Conservation (phyloP, 2,113 vertebrate species). For the Regulus satrapa region DNA sequence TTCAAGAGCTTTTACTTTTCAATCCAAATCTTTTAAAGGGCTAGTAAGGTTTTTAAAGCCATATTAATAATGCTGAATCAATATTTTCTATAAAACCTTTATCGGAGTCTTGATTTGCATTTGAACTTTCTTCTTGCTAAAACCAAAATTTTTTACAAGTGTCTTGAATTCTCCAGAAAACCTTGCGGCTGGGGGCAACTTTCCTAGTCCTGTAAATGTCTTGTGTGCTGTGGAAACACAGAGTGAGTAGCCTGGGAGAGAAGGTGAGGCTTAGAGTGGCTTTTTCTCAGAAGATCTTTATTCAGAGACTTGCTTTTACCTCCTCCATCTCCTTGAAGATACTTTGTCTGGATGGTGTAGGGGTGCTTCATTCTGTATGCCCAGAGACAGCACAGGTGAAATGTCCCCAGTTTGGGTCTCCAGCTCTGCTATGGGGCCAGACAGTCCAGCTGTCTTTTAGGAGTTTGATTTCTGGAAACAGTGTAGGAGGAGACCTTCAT, state of each 20-base stretch:
- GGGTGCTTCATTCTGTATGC: fast-evolving
- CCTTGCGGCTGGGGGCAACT: fast-evolving
- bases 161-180: background rate
- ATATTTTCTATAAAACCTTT: background rate
- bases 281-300: background rate
- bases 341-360: fast-evolving
- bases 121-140: background rate
- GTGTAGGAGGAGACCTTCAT: background rate
- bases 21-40: background rate
- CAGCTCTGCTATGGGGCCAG: background rate
- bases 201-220: background rate
- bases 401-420: background rate
- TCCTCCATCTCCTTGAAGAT: background rate
- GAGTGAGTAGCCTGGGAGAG: background rate
- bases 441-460: background rate
- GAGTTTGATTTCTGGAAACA: background rate
- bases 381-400: background rate
- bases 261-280: background rate
- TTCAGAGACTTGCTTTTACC: fast-evolving
- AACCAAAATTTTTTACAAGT: background rate
- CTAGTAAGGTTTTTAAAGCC: background rate
- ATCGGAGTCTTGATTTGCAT: background rate
- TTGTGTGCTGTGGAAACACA: background rate
- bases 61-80: background rate
- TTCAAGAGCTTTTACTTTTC: background rate